Percentiles rank a stretch among this genome's conserved stretches.
These are phyloP conservation scores for Eidolon dupreanum DNA, from an alignment of 2,797 vertebrate genomes.

Conservation along the genomic window DNA sequence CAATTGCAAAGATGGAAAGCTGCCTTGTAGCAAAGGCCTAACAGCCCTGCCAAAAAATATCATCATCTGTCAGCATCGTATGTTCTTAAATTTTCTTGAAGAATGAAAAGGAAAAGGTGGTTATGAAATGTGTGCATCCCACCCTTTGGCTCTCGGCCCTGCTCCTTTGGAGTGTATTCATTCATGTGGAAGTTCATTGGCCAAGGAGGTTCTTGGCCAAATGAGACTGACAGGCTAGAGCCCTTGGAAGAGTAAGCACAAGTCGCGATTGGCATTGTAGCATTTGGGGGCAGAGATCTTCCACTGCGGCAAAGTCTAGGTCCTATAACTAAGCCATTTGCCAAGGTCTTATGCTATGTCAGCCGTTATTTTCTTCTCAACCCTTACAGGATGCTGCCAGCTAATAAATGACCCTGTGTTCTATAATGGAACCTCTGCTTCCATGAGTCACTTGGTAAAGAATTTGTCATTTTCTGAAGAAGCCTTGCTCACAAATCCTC, in stretches of 20 bases:
- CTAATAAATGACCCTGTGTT: not conserved
- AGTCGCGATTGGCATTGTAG: not conserved
- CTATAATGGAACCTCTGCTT: not conserved
- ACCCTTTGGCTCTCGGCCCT: not conserved
- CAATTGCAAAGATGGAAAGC: constrained; percentile 48
- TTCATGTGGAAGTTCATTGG: constrained; percentile 2
- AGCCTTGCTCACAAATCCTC: not conserved
- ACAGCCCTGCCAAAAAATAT: not conserved
- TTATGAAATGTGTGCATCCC: not conserved
- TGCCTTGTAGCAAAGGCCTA: not conserved
- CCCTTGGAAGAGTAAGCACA: not conserved
- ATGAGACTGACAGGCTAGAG: not conserved
- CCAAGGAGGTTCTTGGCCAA: not conserved
- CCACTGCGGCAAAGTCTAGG: not conserved
- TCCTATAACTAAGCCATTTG: not conserved
- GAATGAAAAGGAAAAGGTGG: constrained; percentile 38
- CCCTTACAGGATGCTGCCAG: not conserved
- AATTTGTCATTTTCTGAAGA: not conserved
- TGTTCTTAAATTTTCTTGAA: constrained; percentile 48
- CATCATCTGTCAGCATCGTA: constrained; percentile 26
- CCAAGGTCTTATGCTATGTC: not conserved
- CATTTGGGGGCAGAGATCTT: not conserved
- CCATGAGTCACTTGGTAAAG: not conserved
- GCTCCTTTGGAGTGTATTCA: not conserved
- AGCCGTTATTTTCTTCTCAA: not conserved